Evolutionary conservation across 2,888 invertebrate species (phyloP), one percentile per base, ranked within the genome.

Genomic region (Drosophila cognata): DNA sequence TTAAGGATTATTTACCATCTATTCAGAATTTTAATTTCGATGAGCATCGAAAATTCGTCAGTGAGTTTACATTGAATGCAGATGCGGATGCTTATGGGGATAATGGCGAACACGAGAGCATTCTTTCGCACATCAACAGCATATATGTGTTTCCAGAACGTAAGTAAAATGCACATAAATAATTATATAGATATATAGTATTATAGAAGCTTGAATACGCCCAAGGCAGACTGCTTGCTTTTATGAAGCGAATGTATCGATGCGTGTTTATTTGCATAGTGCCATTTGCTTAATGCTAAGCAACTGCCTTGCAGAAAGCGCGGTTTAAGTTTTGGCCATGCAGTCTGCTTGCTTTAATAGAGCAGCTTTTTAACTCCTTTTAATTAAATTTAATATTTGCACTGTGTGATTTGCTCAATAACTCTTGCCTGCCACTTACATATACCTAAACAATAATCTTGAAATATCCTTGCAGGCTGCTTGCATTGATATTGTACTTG

Each of bases 121-220:
- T 87, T 77, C 92, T 91, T 73, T 93, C 93, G 1, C 90, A 91
- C 51, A 88, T 91, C 16, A 92, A 91, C 77, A 91, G 91, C 69
- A 84, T 93, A 43, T 93, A 93, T 77, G 88, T 93, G 4, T 93
- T 93, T 82, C 92, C 93, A 63, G 91, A 88, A 67, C 79, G 89
- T 88, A 78, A 88, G 87, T 81, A 64, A 28, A 33, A 11, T n/a
- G 3, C 31, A 7, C 29, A 3, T 2, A 13, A n/a, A 38, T 18
- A 13, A n/a, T 29, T 8, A 8, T 28, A 8, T n/a, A 59, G 18
- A 25, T 33, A 53, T 11, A 29, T n/a, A 33, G 16, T 33, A 33
- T 8, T 46, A 46, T 46, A 46, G 16, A 46, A 16, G 8, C 46
- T 4, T 46, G 25, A 4, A 16, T 21, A 46, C 8, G 7, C 7